These are phyloP conservation scores for Andrena haemorrhoa DNA, from an alignment of 2,888 invertebrate genomes.

Conservation along the genomic window DNA sequence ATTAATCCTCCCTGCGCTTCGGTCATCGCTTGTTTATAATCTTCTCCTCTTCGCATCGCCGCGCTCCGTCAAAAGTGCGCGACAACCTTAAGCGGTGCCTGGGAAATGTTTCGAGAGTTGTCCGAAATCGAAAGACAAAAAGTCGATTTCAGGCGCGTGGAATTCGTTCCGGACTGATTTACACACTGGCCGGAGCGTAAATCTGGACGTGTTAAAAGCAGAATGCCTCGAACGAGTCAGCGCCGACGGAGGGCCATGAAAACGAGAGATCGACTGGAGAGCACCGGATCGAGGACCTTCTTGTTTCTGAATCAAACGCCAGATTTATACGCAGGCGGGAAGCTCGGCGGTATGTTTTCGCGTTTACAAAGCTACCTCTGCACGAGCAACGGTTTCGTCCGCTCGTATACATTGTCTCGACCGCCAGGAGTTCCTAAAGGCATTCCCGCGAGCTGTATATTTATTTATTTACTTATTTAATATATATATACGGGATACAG, in stretches of 20 bases:
- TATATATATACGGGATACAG: too few relatives aligned
- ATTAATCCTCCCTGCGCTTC: too few relatives aligned
- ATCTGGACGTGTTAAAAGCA: constrained; percentile 50
- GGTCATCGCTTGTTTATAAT: too few relatives aligned
- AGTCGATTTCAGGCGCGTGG: constrained; percentile 4
- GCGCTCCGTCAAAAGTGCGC: too few relatives aligned
- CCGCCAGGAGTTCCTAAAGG: too few relatives aligned
- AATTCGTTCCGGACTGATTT: constrained; percentile 46
- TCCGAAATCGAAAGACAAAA: not conserved
- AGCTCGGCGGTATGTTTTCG: not conserved
- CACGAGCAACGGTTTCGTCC: too few relatives aligned
- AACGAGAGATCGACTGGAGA: not conserved
- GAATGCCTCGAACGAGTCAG: constrained; percentile 10
- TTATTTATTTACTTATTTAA: too few relatives aligned
- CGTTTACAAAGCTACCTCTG: not conserved
- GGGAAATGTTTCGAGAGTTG: not conserved
- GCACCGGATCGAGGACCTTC: not conserved
- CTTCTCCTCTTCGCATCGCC: too few relatives aligned
- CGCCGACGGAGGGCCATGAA: not conserved
- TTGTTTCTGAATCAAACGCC: not conserved
- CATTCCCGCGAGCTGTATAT: too few relatives aligned
- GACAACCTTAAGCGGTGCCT: too few relatives aligned
- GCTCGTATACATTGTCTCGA: too few relatives aligned
- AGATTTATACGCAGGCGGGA: not conserved
- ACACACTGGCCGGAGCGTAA: constrained; percentile 29